phyloP scores from a whole-genome alignment of 2,888 invertebrate species.

The Pardosa pseudoannulata region DNA sequence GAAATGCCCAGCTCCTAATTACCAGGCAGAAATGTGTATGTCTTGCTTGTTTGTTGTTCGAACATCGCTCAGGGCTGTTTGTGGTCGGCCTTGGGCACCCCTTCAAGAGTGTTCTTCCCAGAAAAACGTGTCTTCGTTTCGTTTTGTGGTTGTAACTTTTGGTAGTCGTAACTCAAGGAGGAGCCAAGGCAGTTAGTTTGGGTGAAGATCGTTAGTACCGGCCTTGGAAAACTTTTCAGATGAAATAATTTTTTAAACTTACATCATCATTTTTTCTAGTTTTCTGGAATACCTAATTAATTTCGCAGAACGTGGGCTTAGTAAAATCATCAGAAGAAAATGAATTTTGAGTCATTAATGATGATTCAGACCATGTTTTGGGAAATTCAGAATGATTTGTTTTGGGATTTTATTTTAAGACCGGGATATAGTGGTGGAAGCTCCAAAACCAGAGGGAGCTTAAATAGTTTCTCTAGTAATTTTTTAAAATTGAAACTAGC shows the following conservation, averaged over 20 bases:
- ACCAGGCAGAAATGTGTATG: neutral
- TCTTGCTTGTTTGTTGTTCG: neutral
- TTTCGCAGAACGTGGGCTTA: neutral
- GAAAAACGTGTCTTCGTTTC: slow-evolving; percentile 1
- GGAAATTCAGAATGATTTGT: no score
- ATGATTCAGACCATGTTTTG: no score
- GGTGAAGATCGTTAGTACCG: neutral
- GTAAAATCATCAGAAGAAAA: no score
- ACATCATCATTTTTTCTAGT: neutral
- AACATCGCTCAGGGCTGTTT: neutral
- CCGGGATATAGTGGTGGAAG: no score
- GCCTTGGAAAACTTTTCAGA: neutral
- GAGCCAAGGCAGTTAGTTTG: neutral
- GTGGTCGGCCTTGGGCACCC: slow-evolving; percentile 1
- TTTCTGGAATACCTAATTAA: neutral
- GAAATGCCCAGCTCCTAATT: neutral
- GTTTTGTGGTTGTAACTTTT: neutral
- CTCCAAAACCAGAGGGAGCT: no score
- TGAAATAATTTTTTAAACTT: neutral
- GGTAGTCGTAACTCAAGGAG: neutral
- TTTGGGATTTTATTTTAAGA: no score
- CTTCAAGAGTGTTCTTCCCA: neutral
- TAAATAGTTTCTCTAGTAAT: no score
- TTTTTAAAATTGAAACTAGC: no score
- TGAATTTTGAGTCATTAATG: no score